Conservation (phyloP, 2,113 vertebrate genomes). For the Myrmecobius fasciatus region DNA sequence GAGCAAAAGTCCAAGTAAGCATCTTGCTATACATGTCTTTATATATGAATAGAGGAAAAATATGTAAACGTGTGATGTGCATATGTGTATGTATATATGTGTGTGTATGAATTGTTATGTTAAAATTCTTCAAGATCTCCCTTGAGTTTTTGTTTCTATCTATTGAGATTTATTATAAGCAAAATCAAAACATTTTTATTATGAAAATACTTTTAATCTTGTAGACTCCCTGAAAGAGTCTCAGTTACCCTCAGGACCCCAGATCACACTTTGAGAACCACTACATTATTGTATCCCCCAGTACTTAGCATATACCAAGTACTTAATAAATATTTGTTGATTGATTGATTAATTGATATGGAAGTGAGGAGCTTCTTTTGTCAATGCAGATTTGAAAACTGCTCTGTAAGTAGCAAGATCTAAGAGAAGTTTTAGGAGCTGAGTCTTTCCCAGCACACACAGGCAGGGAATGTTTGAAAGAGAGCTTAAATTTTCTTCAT, state of each 20-base stretch:
- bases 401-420: background rate
- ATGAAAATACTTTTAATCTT: background rate
- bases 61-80: background rate
- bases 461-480: background rate
- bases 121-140: background rate
- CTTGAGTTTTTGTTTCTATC: background rate
- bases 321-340: background rate
- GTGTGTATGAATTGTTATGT: background rate
- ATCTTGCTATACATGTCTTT: background rate
- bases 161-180: background rate
- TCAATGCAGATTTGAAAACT: background rate
- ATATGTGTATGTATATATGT: too few species aligned
- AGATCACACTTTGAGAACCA: background rate
- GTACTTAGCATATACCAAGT: background rate
- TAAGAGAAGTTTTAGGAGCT: background rate
- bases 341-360: background rate
- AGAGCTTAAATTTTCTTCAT: background rate
- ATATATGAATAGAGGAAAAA: too few species aligned
- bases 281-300: background rate
- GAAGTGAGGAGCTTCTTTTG: background rate
- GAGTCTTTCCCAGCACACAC: background rate
- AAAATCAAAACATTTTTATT: background rate
- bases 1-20: background rate
- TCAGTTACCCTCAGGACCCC: background rate
- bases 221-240: background rate